A percentile compares a stretch with the other conserved stretches of the same genome.
Evolutionary conservation across 2,797 vertebrate species (phyloP).

Genomic region (Danio choprae): DNA sequence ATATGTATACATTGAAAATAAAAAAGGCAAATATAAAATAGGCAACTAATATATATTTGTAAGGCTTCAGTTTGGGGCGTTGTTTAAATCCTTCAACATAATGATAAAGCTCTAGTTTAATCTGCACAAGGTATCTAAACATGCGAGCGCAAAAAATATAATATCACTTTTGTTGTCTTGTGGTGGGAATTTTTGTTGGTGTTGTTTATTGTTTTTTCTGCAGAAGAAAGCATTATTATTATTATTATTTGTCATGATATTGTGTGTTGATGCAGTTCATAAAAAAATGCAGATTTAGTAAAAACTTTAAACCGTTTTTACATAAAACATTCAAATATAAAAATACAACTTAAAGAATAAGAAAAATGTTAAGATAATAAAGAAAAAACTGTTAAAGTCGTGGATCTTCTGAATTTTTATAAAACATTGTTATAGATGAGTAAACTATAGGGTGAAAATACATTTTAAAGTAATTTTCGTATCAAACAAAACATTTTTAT

Average conservation of each 20-base stretch:
- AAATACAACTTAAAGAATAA: no score
- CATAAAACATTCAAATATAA: no score
- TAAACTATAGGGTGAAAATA: background rate
- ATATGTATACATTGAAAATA: background rate
- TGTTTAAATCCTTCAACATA: background rate
- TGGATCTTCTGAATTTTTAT: background rate
- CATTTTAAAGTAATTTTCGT: background rate
- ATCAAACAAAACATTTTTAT: background rate
- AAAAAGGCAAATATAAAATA: background rate
- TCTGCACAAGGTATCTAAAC: background rate
- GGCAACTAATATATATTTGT: background rate
- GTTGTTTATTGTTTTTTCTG: background rate
- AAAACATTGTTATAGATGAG: background rate
- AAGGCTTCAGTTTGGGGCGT: background rate
- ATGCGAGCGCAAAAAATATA: background rate
- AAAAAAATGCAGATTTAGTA: background rate
- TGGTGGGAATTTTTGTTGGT: background rate
- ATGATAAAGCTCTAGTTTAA: background rate
- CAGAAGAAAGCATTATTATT: background rate
- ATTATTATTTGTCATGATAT: background rate
- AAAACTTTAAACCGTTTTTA: background rate
- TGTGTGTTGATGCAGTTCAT: background rate
- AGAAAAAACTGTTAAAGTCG: no score
- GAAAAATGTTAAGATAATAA: no score
- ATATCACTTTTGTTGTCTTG: no score